Evolutionary conservation across 2,113 vertebrate species (phyloP), one percentile per base, ranked within the genome.

Genomic region (Picathartes gymnocephalus): DNA sequence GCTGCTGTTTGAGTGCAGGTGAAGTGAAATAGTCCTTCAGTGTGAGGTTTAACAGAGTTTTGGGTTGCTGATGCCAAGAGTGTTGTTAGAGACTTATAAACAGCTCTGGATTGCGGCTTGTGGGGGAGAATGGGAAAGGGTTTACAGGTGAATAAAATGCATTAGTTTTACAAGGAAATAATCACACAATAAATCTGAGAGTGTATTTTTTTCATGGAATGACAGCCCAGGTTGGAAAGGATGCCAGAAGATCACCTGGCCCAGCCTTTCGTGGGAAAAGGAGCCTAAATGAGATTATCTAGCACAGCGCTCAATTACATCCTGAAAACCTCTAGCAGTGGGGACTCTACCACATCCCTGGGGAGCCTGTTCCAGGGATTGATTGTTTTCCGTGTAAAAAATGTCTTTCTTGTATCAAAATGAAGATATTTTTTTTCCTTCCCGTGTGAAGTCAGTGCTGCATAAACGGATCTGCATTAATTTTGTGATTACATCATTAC

Each of bases 61-160:
- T 17, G 51, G 30, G 30, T 35, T 92, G 39, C 24, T 61, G 64
- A 42, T 25, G 47, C 45, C 44, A 47, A 50, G 35, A 37, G 72
- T 7, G 13, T 51, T 88, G 35, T 83, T 77, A 56, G 76, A 70
- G 56, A 18, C 51, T 73, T 88, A 61, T 50, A 92, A 92, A 81
- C 15, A 81, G 69, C 83, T 85, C 85, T 86, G 44, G 9, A 60
- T 40, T 72, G 74, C 82, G 84, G 48, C 50, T 91, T 40, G 8
- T 16, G 44, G 28, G 79, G 37, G 53, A 56, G n/a, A 76, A 50
- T 3, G 22, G 42, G 44, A 11, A 27, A 51, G 45, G 64, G 72
- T 93, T 95, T 92, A 84, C 57, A 92, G 83, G 92, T 96, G 70
- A 84, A 81, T 57, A 85, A 92, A 93, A 69, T 53, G 33, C 35